Conservation (phyloP, 2,113 vertebrate species). For the Conger conger region DNA sequence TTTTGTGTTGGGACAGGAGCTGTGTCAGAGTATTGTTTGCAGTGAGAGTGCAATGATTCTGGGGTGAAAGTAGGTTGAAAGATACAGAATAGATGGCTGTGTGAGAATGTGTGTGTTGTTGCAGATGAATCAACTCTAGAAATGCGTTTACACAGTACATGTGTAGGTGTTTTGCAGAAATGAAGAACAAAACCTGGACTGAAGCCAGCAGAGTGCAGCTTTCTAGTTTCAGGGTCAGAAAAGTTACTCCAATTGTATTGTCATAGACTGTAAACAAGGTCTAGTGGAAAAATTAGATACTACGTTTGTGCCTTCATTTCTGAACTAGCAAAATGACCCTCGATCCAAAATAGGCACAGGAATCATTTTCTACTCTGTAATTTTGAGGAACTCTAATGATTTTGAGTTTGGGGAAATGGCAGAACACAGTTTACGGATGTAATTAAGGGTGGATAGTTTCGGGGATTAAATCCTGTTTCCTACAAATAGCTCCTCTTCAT, state of each 20-base stretch:
- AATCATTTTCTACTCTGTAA: background rate
- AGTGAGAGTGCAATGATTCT: background rate
- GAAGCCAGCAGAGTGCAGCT: conserved; percentile 2
- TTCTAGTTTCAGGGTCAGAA: background rate
- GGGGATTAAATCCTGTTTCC: conserved; percentile 43
- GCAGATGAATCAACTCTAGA: background rate
- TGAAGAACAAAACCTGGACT: conserved; percentile 5
- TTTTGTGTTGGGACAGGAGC: background rate
- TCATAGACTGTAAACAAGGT: background rate
- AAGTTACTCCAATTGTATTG: background rate
- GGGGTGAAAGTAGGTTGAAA: background rate
- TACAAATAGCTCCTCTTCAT: conserved; percentile 11
- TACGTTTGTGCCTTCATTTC: background rate
- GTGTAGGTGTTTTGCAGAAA: conserved; percentile 29
- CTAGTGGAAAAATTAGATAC: background rate
- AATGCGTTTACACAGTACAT: background rate
- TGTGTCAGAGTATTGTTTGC: background rate
- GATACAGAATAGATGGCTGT: conserved; percentile 4
- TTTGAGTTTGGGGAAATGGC: conserved; percentile 22
- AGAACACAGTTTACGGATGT: conserved; percentile 38
- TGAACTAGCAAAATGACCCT: too few relatives aligned
- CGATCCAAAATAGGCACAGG: background rate
- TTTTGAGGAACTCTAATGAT: background rate
- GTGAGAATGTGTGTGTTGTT: background rate
- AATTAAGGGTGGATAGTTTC: conserved; percentile 35